Conservation (phyloP, 2,888 invertebrate species). For the Tuberolachnus salignus region DNA sequence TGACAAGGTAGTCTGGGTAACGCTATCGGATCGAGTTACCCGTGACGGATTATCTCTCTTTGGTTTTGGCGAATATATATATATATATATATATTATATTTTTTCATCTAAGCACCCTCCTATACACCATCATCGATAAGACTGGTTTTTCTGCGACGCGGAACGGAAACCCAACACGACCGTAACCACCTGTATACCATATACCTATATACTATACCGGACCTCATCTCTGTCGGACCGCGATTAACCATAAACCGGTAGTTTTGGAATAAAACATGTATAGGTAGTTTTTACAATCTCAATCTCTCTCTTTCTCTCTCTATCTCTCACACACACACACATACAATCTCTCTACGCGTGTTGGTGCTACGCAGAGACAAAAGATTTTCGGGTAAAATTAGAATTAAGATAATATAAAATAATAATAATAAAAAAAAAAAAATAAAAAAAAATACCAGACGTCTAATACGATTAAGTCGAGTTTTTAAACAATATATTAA, state of each 20-base stretch:
- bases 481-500: conserved; percentile 24
- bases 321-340: too few species aligned
- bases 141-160: conserved; percentile 56
- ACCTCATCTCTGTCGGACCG: conserved; percentile 48
- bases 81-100: too few species aligned
- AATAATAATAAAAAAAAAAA: conserved; percentile 16
- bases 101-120: conserved; percentile 33
- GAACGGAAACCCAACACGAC: conserved; percentile 56
- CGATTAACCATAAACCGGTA: conserved; percentile 56
- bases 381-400: conserved; percentile 46
- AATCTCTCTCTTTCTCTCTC: too few species aligned
- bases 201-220: too few species aligned
- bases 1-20: conserved; percentile 55
- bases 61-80: conserved; percentile 52
- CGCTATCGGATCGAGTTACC: conserved; percentile 54
- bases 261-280: conserved; percentile 33
- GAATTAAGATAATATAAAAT: conserved; percentile 39
- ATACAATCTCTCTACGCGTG: not conserved
- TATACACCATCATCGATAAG: not conserved
- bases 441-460: conserved; percentile 16
- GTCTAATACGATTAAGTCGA: conserved; percentile 46
- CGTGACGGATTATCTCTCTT: conserved; percentile 56
- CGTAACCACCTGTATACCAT: conserved; percentile 35
- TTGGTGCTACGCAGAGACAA: conserved; percentile 35
- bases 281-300: not conserved